Evolutionary conservation across 2,797 vertebrate genomes (phyloP), one percentile per base, ranked within the genome.

Genomic region (Rhinichthys osculus): DNA sequence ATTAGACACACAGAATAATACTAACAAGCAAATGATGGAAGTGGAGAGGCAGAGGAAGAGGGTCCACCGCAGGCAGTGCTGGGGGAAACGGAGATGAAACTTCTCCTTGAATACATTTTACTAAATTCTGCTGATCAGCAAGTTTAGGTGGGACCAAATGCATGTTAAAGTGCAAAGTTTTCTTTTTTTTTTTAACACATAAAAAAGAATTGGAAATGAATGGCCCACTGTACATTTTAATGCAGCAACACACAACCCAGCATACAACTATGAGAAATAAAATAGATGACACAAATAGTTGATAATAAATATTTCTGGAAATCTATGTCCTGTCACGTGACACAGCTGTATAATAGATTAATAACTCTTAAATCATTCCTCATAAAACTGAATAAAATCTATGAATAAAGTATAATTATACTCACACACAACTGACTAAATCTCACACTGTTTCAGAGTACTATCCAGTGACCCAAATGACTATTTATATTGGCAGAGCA

Each of bases 1-100:
- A 88, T 87, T 87, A 90, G 84, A 88, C 84, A 87, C 88, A 88
- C 86, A 89, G 47, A 84, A 85, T 78, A 83, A 90, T 82, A 83
- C 76, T 89, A 89, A 89, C 79, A 89, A 89, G 90, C 87, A 86
- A 79, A 90, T 85, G 66, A 77, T 71, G 40, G 86, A 88, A 87
- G 77, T 50, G 69, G 38, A 62, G 76, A 73, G 35, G 77, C 38
- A 72, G 79, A 52, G 78, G 57, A 38, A 62, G 72, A 78, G 66
- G 79, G 83, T 52, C n/a, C 74, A 30, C 85, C 71, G 23, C 44
- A 2, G 87, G 85, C 83, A 35, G 27, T 40, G 69, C 86, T 72
- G 23, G 21, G 62, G 78, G 84, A 71, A 80, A 86, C 66, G 47
- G 84, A 79, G 81, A 85, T 87, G 81, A 71, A 89, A 87, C 83